A percentile compares a stretch with the other conserved stretches of the same genome.
Evolutionary conservation across 2,888 invertebrate genomes (phyloP).

Genomic region (Agrochola lychnidis): DNA sequence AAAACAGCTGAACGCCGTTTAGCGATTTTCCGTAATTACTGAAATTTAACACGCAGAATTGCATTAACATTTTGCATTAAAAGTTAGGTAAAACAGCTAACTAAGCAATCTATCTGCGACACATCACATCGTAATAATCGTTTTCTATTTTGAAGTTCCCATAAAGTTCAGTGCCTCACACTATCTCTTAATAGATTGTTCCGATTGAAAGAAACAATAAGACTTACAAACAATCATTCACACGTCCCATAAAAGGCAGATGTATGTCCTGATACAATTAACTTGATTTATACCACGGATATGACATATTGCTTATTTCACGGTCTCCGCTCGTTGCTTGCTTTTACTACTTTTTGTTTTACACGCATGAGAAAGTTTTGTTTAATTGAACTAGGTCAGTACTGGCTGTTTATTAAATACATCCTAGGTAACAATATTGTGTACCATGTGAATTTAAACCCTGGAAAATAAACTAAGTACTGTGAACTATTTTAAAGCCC

Average conservation of each 20-base stretch:
- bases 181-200: constrained; percentile 15
- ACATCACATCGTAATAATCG: neutral
- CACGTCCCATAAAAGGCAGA: constrained; percentile 71
- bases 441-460: neutral
- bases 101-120: too few species aligned
- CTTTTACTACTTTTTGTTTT: constrained; percentile 53
- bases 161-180: constrained; percentile 12
- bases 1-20: too few species aligned
- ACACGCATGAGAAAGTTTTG: constrained; percentile 62
- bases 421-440: neutral
- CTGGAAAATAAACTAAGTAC: neutral
- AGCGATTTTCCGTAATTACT: too few species aligned
- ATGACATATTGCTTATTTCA: constrained; percentile 74
- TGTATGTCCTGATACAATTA: constrained; percentile 74
- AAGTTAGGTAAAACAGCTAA: neutral
- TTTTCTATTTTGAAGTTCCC: constrained; percentile 18
- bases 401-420: constrained; percentile 17
- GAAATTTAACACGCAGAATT: too few species aligned
- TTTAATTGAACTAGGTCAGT: constrained; percentile 38
- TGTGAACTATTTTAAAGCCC: neutral
- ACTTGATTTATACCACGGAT: constrained; percentile 76
- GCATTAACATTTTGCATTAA: too few species aligned
- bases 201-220: constrained; percentile 61
- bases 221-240: constrained; percentile 68
- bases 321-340: constrained; percentile 69